These are phyloP conservation scores for Rhaphigaster nebulosa DNA, from an alignment of 2,888 invertebrate genomes.

Conservation along the genomic window DNA sequence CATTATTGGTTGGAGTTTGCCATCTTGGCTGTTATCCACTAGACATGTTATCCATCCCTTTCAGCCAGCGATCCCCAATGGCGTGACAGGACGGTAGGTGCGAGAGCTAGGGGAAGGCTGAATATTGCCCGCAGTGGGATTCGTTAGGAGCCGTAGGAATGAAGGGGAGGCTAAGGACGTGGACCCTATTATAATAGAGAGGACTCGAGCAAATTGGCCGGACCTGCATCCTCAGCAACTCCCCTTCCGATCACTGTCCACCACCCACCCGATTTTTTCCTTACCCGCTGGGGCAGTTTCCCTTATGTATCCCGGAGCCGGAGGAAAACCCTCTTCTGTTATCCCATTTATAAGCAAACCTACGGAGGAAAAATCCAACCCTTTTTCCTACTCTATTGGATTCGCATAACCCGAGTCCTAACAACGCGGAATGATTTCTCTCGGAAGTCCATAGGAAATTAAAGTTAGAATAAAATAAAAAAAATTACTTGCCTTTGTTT, in stretches of 20 bases:
- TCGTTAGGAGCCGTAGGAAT: neutral
- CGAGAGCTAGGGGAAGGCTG: neutral
- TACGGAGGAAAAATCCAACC: neutral
- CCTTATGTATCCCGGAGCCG: neutral
- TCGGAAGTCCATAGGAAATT: neutral
- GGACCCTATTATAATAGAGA: conserved; percentile 56
- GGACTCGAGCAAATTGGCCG: conserved; percentile 51
- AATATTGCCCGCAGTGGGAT: conserved; percentile 45
- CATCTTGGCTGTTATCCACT: neutral
- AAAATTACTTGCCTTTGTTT: no score
- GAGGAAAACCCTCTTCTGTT: neutral
- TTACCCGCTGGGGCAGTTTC: neutral
- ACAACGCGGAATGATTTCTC: neutral
- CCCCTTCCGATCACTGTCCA: conserved; percentile 36
- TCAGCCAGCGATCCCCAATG: neutral
- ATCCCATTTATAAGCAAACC: conserved; percentile 3
- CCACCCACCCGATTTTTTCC: neutral
- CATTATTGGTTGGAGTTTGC: neutral
- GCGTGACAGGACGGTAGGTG: neutral
- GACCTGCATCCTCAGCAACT: conserved; percentile 55
- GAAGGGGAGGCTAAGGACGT: neutral
- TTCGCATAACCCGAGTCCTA: neutral
- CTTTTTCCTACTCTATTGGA: neutral
- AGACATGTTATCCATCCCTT: neutral
- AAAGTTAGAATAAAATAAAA: neutral